Evolutionary conservation across 2,888 invertebrate genomes (phyloP).

Genomic region (Yponomeuta evonymella): DNA sequence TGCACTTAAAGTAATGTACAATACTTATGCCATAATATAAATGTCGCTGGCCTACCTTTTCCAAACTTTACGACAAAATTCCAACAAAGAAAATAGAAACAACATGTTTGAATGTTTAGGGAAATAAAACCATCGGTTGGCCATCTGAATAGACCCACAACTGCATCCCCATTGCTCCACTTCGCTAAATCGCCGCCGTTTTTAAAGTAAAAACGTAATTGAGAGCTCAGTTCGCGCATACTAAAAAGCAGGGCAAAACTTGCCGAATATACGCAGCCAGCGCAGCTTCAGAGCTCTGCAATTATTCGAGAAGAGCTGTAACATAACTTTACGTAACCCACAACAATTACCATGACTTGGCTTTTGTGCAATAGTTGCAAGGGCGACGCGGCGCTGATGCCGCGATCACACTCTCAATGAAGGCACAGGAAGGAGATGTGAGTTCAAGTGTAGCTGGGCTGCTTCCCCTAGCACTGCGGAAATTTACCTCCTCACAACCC

Average conservation of each 20-base stretch:
- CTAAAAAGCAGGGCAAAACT: constrained; percentile 4
- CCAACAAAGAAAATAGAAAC: too few species aligned
- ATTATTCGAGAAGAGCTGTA: constrained; percentile 33
- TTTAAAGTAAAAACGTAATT: constrained; percentile 6
- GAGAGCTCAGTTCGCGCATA: constrained; percentile 4
- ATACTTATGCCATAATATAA: too few species aligned
- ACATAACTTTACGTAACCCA: constrained; percentile 27
- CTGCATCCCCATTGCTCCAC: neutral
- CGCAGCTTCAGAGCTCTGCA: constrained; percentile 34
- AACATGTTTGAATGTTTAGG: too few species aligned
- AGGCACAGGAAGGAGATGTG: constrained; percentile 17
- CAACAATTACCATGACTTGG: constrained; percentile 28
- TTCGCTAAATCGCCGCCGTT: constrained; percentile 4
- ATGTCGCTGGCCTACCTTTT: too few species aligned
- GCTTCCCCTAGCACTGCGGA: too few species aligned
- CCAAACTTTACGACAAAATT: too few species aligned
- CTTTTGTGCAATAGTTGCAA: constrained; percentile 26
- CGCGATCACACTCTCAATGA: constrained; percentile 26
- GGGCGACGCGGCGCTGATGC: constrained; percentile 21
- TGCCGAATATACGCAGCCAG: constrained; percentile 29
- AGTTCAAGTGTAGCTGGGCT: too few species aligned
- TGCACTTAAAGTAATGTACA: too few species aligned
- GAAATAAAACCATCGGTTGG: too few species aligned
- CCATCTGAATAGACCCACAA: neutral
- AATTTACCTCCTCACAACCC: too few species aligned